A percentile compares a stretch with the other conserved stretches of the same genome.
phyloP scores from a whole-genome alignment of 1,140 invertebrate genomes.

The Odontomachus brunneus region DNA sequence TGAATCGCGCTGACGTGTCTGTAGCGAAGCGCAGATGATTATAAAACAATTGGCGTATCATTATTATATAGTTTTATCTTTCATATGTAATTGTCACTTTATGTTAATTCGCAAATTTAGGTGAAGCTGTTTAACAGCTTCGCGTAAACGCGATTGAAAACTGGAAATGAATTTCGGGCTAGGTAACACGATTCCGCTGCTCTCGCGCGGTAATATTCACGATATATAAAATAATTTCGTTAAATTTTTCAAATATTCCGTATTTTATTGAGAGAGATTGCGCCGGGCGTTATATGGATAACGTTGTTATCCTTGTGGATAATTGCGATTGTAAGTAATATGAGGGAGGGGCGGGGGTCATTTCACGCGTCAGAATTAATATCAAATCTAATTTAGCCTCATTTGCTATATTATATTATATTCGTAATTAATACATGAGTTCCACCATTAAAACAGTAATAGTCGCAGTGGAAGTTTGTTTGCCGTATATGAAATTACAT shows the following conservation, averaged over 20 bases:
- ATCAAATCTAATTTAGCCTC: constrained; percentile 20
- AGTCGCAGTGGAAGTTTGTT: background rate
- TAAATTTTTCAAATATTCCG: background rate
- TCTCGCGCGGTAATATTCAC: background rate
- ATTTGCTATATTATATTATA: constrained; percentile 23
- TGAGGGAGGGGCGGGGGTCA: no score
- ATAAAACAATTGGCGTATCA: no score
- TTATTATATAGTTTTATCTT: background rate
- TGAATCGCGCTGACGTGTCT: no score
- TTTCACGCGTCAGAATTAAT: constrained; percentile 20
- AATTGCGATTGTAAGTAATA: constrained; percentile 15
- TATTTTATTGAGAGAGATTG: background rate
- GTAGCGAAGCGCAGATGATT: no score
- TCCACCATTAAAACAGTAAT: constrained; percentile 10
- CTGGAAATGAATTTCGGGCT: background rate
- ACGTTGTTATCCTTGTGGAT: constrained; percentile 13
- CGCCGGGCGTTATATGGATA: background rate
- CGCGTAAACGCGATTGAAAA: background rate
- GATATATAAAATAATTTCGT: background rate
- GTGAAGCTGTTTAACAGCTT: background rate
- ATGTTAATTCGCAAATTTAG: background rate
- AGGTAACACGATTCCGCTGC: background rate
- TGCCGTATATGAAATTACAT: background rate
- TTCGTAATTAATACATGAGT: constrained; percentile 10
- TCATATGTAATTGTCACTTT: background rate